These are phyloP conservation scores for Gymnothorax reevesii DNA, from an alignment of 2,797 vertebrate genomes.

Conservation along the genomic window DNA sequence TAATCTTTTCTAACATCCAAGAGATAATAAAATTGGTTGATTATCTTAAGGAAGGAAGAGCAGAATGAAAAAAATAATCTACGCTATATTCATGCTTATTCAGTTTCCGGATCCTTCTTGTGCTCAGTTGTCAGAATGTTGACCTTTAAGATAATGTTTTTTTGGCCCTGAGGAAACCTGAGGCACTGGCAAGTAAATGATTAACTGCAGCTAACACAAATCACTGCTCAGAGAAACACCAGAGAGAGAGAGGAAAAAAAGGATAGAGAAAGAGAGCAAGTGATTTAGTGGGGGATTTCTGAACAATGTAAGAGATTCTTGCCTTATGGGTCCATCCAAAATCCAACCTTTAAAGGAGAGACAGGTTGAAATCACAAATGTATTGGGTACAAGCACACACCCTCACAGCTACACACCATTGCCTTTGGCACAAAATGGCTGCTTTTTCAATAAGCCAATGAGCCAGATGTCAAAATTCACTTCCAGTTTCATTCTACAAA, in stretches of 20 bases:
- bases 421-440: neutral
- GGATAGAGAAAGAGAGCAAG: neutral
- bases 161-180: constrained; percentile 19
- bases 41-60: neutral
- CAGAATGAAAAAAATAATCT: neutral
- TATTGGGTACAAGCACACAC: neutral
- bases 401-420: neutral
- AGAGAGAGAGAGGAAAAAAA: neutral
- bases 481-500: too few species aligned
- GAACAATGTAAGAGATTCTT: neutral
- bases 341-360: neutral
- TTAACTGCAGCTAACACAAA: constrained; percentile 23
- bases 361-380: too few species aligned
- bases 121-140: constrained; percentile 15
- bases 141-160: constrained; percentile 28
- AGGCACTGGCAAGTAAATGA: constrained; percentile 24
- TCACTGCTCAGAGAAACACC: constrained; percentile 1
- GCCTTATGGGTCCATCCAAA: neutral
- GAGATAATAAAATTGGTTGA: neutral
- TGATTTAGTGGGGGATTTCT: neutral
- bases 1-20: too few species aligned
- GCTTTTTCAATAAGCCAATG: neutral
- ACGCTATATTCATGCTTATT: constrained; percentile 2
- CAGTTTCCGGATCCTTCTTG: neutral
- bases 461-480: neutral